phyloP scores from a whole-genome alignment of 2,888 invertebrate genomes.

The Psylliodes chrysocephalus region DNA sequence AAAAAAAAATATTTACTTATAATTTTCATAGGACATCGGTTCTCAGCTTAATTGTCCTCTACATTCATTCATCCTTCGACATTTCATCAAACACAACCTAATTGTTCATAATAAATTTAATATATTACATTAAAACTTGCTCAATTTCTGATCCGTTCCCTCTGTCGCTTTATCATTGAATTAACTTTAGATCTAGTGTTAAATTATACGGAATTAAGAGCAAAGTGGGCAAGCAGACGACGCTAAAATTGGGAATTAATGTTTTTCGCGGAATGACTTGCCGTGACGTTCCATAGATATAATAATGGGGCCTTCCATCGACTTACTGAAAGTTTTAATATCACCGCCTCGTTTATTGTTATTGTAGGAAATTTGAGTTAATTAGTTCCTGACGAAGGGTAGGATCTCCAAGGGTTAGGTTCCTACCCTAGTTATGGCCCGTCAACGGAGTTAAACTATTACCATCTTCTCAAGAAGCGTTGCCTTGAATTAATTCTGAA shows the following conservation, averaged over 20 bases:
- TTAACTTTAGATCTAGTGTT: constrained; percentile 32
- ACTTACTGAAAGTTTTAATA: constrained; percentile 27
- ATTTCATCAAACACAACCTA: too few species aligned
- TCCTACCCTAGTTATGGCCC: constrained; percentile 3
- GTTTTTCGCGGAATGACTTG: constrained; percentile 55
- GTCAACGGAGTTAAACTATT: constrained; percentile 11
- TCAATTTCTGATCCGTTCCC: neutral
- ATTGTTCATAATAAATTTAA: too few species aligned
- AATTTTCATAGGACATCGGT: too few species aligned
- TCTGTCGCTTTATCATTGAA: constrained; percentile 4
- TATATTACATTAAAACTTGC: neutral
- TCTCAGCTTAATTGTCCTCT: too few species aligned
- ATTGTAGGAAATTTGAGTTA: constrained; percentile 27
- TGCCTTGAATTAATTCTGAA: neutral
- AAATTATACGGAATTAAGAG: constrained; percentile 56
- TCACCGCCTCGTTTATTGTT: constrained; percentile 28
- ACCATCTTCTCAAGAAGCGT: constrained; percentile 4
- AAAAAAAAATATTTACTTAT: too few species aligned
- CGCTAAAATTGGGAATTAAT: constrained; percentile 57
- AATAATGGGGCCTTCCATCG: constrained; percentile 24
- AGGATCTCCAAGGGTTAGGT: neutral
- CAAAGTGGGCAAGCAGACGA: constrained; percentile 55
- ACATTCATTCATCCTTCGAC: too few species aligned
- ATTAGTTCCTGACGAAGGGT: constrained; percentile 18
- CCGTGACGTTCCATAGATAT: constrained; percentile 48